These are phyloP conservation scores for Agelas oroides DNA, from an alignment of 37 sponge, comb jelly and placozoan species.

Conservation along the genomic window DNA sequence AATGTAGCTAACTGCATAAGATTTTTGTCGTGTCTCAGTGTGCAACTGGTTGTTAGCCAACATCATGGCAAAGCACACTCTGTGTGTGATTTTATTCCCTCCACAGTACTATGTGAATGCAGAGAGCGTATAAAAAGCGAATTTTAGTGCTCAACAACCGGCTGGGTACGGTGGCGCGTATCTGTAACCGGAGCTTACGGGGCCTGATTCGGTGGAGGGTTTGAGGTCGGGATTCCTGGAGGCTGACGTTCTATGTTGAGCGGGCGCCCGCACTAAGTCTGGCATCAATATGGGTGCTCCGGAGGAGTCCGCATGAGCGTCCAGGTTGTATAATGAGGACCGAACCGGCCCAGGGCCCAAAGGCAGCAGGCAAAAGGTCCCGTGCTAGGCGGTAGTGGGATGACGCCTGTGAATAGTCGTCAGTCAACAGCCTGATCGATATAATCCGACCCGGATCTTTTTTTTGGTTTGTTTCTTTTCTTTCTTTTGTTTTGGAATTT, in stretches of 20 bases:
- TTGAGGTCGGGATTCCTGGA: constrained; percentile 97
- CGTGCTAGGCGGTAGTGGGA: constrained; percentile 96
- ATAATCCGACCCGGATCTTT: constrained; percentile 70
- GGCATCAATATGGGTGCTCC: constrained; percentile 92
- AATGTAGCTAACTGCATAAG: too few species aligned
- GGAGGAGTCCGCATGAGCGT: constrained; percentile 75
- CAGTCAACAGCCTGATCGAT: constrained; percentile 87
- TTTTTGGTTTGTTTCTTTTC: neutral
- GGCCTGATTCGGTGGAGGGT: constrained; percentile 78
- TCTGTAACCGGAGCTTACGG: constrained; percentile 90
- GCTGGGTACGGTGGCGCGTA: constrained; percentile 93
- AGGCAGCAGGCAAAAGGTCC: constrained; percentile 97
- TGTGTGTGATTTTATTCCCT: too few species aligned
- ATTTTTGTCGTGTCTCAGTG: too few species aligned
- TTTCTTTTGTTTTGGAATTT: too few species aligned
- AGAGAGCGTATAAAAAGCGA: too few species aligned
- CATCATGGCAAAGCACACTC: too few species aligned
- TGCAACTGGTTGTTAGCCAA: too few species aligned
- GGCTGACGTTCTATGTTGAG: constrained; percentile 92
- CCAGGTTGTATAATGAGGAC: constrained; percentile 98
- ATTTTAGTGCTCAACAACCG: too few species aligned
- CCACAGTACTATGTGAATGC: too few species aligned
- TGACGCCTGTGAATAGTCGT: constrained; percentile 94
- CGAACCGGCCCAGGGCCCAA: constrained; percentile 96
- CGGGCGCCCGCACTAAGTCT: constrained; percentile 95